Evolutionary conservation across 2,888 invertebrate species (phyloP).

Genomic region (Galeopsomyia nigrocyanea): DNA sequence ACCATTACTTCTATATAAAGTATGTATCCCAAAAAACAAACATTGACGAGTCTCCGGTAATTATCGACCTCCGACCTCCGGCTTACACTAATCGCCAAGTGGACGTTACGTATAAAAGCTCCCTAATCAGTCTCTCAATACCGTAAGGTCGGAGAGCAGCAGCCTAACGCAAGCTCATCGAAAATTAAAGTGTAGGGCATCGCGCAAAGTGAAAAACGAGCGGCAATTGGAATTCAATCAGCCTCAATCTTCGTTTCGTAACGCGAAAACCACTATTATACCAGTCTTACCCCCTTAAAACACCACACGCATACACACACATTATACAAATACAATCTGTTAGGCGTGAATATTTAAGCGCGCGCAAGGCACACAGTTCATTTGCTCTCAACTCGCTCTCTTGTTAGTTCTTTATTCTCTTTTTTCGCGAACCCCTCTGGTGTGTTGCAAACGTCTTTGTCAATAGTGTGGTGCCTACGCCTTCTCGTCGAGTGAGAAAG

Average conservation of each 20-base stretch:
- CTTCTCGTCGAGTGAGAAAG: background rate
- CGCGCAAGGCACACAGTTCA: slow-evolving; percentile 34
- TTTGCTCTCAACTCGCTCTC: slow-evolving; percentile 23
- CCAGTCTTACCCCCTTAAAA: slow-evolving; percentile 1
- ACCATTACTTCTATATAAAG: too few species aligned
- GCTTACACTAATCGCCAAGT: too few species aligned
- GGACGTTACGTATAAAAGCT: background rate
- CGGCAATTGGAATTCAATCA: slow-evolving; percentile 23
- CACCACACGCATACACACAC: background rate
- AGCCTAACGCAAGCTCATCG: too few species aligned
- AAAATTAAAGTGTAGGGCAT: too few species aligned
- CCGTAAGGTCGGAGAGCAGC: too few species aligned
- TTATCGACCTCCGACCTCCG: too few species aligned
- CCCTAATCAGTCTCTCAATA: background rate
- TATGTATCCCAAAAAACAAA: too few species aligned
- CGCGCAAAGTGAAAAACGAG: slow-evolving; percentile 11
- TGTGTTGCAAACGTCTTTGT: slow-evolving; percentile 26
- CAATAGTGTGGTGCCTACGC: slow-evolving; percentile 11
- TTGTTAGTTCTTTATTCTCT: slow-evolving; percentile 18
- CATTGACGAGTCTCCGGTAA: too few species aligned
- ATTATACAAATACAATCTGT: slow-evolving; percentile 33
- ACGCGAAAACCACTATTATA: background rate
- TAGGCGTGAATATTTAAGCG: slow-evolving; percentile 47
- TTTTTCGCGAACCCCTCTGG: slow-evolving; percentile 4
- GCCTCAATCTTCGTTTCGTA: background rate